Percentiles rank a stretch among this genome's conserved stretches.
Conservation (phyloP, 2,113 vertebrate genomes). For the Albula goreensis region DNA sequence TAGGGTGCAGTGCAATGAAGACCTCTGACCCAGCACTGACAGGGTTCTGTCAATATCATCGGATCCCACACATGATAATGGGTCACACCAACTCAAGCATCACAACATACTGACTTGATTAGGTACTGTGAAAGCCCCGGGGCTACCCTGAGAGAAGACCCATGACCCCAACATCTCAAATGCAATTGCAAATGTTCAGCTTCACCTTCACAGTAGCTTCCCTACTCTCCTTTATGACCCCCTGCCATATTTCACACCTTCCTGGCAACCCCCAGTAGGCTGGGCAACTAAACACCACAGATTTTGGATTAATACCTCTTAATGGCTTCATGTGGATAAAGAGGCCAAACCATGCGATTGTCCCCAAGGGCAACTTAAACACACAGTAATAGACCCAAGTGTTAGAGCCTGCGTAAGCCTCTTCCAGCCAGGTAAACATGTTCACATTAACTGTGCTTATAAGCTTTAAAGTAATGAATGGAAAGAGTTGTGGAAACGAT, state of each 20-base stretch:
- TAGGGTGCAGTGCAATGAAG: neutral
- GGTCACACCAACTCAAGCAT: neutral
- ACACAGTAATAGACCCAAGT: neutral
- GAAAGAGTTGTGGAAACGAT: neutral
- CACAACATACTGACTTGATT: neutral
- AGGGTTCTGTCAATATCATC: neutral
- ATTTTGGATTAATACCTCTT: neutral
- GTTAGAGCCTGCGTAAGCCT: neutral
- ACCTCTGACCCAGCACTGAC: neutral
- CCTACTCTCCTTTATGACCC: neutral
- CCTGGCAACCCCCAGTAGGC: neutral
- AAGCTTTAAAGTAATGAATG: neutral
- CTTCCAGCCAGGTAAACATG: neutral
- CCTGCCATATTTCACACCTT: slow-evolving; percentile 8
- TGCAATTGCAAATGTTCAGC: neutral
- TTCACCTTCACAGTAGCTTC: neutral
- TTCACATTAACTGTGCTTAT: neutral
- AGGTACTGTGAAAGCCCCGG: neutral
- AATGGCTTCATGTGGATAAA: neutral
- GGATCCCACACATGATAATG: neutral
- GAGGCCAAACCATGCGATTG: neutral
- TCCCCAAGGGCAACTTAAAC: neutral
- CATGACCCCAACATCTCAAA: neutral
- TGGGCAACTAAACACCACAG: neutral
- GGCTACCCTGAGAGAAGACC: neutral